Percentiles rank a stretch among this genome's conserved stretches.
Conservation (phyloP, 2,113 vertebrate species). For the Cheirogaleus medius region DNA sequence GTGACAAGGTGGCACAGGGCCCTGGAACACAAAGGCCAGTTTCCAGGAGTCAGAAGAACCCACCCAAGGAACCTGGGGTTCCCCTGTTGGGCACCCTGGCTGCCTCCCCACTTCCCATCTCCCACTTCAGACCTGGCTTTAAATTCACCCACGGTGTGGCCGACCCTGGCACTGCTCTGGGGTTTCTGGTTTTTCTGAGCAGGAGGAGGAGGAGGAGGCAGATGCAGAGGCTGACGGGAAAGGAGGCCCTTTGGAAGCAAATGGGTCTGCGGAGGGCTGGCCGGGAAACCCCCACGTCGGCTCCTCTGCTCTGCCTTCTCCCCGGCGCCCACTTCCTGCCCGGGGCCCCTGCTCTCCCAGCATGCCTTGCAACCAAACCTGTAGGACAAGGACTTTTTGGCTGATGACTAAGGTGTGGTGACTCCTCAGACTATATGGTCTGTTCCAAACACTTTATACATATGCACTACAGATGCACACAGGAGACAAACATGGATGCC, state of each 20-base stretch:
- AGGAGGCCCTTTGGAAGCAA: neutral
- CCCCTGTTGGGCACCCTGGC: neutral
- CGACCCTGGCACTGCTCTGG: neutral
- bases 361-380: neutral
- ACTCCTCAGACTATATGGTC: neutral
- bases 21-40: neutral
- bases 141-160: fast-evolving
- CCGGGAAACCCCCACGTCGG: neutral
- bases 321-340: neutral
- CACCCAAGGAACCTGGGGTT: neutral
- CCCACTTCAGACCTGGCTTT: neutral
- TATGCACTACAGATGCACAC: neutral
- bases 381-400: neutral
- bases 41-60: neutral
- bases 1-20: neutral
- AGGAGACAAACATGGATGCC: neutral
- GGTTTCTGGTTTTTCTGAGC: neutral
- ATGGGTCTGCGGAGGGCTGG: neutral
- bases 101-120: neutral
- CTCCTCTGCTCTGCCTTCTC: neutral
- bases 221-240: neutral
- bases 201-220: neutral
- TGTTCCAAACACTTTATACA: neutral
- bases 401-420: neutral
- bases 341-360: neutral